These are phyloP conservation scores for Clarias platycephalus DNA, from an alignment of 2,797 vertebrate species.

Conservation along the genomic window DNA sequence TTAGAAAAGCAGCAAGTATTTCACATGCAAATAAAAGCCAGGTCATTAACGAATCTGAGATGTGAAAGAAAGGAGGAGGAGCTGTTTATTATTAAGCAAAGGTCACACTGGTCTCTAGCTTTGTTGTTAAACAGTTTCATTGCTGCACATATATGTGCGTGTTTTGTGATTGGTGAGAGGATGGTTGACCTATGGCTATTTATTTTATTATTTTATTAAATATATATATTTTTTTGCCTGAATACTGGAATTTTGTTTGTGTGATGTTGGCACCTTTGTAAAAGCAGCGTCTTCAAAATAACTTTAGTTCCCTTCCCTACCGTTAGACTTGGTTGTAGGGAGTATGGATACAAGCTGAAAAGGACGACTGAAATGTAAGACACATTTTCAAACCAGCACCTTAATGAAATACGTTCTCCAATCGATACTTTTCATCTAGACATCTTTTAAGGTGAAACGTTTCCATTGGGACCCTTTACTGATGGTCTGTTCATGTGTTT, in stretches of 20 bases:
- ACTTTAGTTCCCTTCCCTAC: background rate
- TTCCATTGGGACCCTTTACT: constrained; percentile 6
- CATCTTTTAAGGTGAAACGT: constrained; percentile 7
- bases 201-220: too few species aligned
- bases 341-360: constrained; percentile 10
- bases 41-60: background rate
- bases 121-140: background rate
- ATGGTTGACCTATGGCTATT: too few species aligned
- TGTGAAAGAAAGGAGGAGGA: background rate
- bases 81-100: background rate
- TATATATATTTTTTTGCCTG: background rate
- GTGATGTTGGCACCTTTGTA: constrained; percentile 3
- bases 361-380: background rate
- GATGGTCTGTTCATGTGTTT: constrained; percentile 11
- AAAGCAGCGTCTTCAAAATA: background rate
- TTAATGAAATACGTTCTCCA: constrained; percentile 31
- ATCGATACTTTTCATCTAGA: constrained; percentile 25
- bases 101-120: background rate
- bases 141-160: background rate
- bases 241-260: background rate
- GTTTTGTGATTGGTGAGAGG: too few species aligned
- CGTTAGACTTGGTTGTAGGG: background rate
- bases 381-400: constrained; percentile 38
- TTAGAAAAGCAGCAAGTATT: background rate
- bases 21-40: background rate